Percentiles rank a stretch among this genome's conserved stretches.
Evolutionary conservation across 2,888 invertebrate genomes (phyloP).

Genomic region (Pseudeuparius sepicola): DNA sequence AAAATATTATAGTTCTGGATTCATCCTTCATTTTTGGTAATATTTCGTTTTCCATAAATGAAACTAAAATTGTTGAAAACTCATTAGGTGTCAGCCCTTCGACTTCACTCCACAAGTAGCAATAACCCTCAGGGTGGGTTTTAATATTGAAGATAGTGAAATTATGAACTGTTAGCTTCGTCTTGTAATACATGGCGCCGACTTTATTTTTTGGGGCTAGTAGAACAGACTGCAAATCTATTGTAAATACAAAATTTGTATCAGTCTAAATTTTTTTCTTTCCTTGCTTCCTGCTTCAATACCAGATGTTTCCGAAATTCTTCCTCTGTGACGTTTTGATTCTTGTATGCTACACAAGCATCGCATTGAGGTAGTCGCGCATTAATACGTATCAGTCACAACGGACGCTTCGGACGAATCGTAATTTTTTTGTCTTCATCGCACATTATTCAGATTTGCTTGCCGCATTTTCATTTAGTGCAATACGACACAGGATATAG

Average conservation of each 20-base stretch:
- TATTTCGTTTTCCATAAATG: slow-evolving; percentile 6
- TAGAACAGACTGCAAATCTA: slow-evolving; percentile 22
- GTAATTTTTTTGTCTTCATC: no score
- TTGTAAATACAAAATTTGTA: slow-evolving; percentile 12
- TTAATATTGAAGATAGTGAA: slow-evolving; percentile 23
- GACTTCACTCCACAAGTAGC: slow-evolving; percentile 26
- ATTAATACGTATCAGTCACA: no score
- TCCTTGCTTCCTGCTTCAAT: slow-evolving; percentile 3
- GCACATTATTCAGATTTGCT: no score
- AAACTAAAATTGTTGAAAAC: slow-evolving; percentile 5
- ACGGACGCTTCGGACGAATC: no score
- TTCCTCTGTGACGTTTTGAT: not conserved
- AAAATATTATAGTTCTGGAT: slow-evolving; percentile 4
- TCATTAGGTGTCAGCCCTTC: slow-evolving; percentile 18
- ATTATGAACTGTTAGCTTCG: slow-evolving; percentile 21
- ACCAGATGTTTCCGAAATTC: not conserved
- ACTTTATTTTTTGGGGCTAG: slow-evolving; percentile 18
- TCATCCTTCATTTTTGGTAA: slow-evolving; percentile 4
- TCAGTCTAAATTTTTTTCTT: not conserved
- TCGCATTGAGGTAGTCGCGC: no score
- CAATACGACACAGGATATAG: no score
- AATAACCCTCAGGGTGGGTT: slow-evolving; percentile 20
- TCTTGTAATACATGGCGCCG: slow-evolving; percentile 23
- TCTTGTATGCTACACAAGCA: not conserved
- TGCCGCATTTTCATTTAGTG: no score